These are phyloP conservation scores for Psephotus haematonotus DNA, from an alignment of 2,113 vertebrate genomes.

Conservation along the genomic window DNA sequence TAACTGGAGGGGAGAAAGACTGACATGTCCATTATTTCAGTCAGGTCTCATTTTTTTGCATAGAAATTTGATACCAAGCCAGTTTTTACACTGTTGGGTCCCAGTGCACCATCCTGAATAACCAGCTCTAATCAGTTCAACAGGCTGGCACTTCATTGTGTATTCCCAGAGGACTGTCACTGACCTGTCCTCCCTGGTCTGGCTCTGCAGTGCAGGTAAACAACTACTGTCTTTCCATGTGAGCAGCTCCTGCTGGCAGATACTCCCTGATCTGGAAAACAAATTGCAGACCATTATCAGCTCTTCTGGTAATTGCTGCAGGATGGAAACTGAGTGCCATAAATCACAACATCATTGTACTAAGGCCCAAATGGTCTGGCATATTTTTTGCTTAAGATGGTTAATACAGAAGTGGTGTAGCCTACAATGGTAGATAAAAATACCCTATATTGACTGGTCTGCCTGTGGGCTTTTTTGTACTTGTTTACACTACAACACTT, in stretches of 20 bases:
- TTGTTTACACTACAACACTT: background rate
- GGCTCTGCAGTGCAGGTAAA: background rate
- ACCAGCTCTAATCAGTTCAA: background rate
- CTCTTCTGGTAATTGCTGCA: constrained; percentile 59
- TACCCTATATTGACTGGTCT: background rate
- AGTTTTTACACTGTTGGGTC: background rate
- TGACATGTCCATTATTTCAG: background rate
- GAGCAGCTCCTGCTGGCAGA: background rate
- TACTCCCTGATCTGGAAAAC: constrained; percentile 35
- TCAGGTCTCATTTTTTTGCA: background rate
- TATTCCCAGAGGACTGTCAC: background rate
- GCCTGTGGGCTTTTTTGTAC: background rate
- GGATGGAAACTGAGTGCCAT: constrained; percentile 17
- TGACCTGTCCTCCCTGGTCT: background rate
- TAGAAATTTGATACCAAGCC: background rate
- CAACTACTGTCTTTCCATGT: background rate
- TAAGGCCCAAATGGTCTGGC: constrained; percentile 7
- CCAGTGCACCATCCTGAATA: background rate
- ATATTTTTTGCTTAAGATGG: constrained; percentile 28
- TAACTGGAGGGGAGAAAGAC: background rate
- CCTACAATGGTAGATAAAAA: background rate
- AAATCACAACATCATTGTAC: constrained; percentile 60
- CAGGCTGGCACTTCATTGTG: background rate
- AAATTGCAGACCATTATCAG: constrained; percentile 62
- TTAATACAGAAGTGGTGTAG: background rate